Percentiles rank a stretch among this genome's conserved stretches.
Evolutionary conservation across 2,113 vertebrate species (phyloP).

Genomic region (Isichthys henryi): DNA sequence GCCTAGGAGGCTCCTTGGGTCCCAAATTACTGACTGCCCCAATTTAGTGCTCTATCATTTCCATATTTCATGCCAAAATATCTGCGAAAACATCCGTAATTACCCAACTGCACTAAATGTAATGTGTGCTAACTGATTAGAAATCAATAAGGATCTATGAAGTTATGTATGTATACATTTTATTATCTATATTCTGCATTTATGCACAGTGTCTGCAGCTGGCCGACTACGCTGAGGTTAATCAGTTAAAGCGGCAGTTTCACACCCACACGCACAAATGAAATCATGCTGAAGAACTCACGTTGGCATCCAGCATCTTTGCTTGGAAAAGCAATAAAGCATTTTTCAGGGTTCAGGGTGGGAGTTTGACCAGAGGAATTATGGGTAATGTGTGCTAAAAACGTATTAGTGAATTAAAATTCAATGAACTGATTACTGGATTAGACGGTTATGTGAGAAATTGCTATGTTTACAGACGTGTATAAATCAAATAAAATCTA

Average conservation of each 20-base stretch:
- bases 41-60: background rate
- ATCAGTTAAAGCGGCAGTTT: background rate
- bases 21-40: background rate
- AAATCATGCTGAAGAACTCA: conserved; percentile 13
- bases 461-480: background rate
- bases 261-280: conserved; percentile 21
- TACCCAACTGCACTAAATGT: background rate
- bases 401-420: background rate
- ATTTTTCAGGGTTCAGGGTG: background rate
- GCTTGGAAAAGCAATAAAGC: background rate
- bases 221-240: background rate
- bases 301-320: background rate
- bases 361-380: background rate
- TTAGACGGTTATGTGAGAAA: background rate
- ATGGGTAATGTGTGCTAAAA: background rate
- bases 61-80: background rate
- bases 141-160: background rate
- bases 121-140: background rate
- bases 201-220: background rate
- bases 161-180: background rate
- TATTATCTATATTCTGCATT: background rate
- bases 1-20: background rate
- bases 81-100: background rate
- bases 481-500: background rate
- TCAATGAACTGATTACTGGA: background rate